phyloP scores from a whole-genome alignment of 2,888 invertebrate genomes.

The Sinotaia quadrata region DNA sequence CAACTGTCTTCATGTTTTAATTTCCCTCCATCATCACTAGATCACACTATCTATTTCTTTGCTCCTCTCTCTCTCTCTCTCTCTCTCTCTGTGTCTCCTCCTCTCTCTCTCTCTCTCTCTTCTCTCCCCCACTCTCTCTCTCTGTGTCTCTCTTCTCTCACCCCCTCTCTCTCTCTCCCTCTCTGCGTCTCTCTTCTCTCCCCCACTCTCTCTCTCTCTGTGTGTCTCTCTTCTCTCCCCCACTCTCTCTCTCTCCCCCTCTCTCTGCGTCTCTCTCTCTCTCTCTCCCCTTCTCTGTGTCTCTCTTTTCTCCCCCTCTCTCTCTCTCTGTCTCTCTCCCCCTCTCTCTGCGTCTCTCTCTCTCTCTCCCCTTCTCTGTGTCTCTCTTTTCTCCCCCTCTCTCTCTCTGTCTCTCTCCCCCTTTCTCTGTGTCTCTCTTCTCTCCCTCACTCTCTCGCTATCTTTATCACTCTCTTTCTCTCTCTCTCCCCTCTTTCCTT shows the following conservation, averaged over 20 bases:
- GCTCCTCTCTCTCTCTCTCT: neutral
- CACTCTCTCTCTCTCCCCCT: neutral
- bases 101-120: neutral
- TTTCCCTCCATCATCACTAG: no score
- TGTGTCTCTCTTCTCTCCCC: no score
- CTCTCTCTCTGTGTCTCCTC: neutral
- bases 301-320: neutral
- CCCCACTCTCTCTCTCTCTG: neutral
- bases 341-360: slow-evolving; percentile 16
- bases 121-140: no score
- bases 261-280: neutral
- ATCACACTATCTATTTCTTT: no score
- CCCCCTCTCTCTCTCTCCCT: no score
- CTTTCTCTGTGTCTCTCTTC: neutral
- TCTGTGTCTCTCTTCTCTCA: no score
- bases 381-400: neutral
- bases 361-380: neutral
- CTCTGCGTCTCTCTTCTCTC: neutral
- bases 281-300: neutral
- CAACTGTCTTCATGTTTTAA: no score
- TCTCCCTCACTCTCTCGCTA: neutral
- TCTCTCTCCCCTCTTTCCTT: neutral
- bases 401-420: slow-evolving; percentile 1
- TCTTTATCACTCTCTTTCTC: neutral
- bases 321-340: neutral